Evolutionary conservation across 1,140 invertebrate genomes (phyloP).

Genomic region (Stenopsyche tienmushanensis): DNA sequence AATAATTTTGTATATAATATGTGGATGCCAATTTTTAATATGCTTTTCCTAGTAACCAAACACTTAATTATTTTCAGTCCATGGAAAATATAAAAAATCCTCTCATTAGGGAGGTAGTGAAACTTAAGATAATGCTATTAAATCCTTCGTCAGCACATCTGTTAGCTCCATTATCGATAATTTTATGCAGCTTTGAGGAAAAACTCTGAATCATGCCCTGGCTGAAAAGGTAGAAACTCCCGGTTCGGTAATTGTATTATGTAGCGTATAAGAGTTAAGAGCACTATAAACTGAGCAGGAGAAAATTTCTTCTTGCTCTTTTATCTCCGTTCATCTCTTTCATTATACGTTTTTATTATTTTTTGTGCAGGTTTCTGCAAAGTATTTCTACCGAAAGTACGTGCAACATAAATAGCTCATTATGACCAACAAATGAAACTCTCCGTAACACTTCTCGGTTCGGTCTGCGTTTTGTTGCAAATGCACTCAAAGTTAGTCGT

Average conservation of each 20-base stretch:
- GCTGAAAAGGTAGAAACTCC: slow-evolving; percentile 26
- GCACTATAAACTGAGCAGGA: slow-evolving; percentile 27
- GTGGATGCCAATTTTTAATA: no score
- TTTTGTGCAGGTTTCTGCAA: not conserved
- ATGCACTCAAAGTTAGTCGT: slow-evolving; percentile 2
- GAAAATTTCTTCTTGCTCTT: slow-evolving; percentile 20
- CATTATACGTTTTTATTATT: slow-evolving; percentile 26
- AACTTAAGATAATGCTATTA: no score
- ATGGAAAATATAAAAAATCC: no score
- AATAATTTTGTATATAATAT: no score
- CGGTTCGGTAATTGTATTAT: slow-evolving; percentile 36
- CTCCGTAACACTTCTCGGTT: not conserved
- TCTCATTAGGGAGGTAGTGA: no score
- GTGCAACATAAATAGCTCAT: slow-evolving; percentile 28
- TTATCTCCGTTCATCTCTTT: slow-evolving; percentile 18
- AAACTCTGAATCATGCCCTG: slow-evolving; percentile 8
- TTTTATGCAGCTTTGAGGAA: no score
- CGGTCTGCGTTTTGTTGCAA: not conserved
- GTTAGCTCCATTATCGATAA: not conserved
- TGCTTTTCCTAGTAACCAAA: no score
- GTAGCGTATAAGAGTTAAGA: slow-evolving; percentile 36
- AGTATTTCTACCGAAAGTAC: not conserved
- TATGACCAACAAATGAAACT: slow-evolving; percentile 5
- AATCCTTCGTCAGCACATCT: no score
- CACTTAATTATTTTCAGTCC: no score